These are phyloP conservation scores for Ictalurus furcatus DNA, from an alignment of 2,113 vertebrate species.

Conservation along the genomic window DNA sequence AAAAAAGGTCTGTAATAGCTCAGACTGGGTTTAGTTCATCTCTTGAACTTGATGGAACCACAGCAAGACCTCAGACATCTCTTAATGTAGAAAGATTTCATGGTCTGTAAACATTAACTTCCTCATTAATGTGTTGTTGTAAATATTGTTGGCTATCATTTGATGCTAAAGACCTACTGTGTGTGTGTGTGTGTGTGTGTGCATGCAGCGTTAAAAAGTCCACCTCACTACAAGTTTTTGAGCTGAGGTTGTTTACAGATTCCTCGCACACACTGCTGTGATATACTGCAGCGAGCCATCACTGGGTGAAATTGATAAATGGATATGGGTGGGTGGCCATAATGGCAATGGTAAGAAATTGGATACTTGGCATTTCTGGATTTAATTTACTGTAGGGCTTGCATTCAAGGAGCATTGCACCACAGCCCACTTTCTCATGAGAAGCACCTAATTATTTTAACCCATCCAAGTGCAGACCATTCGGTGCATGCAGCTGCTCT, in stretches of 20 bases:
- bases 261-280: slow-evolving; percentile 44
- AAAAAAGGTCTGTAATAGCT: background rate
- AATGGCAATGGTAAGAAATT: slow-evolving; percentile 55
- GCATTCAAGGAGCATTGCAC: slow-evolving; percentile 40
- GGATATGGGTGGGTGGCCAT: slow-evolving; percentile 52
- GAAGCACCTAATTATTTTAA: slow-evolving; percentile 55
- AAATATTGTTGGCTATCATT: background rate
- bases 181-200: background rate
- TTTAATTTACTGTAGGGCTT: slow-evolving; percentile 55
- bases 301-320: slow-evolving; percentile 56
- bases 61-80: background rate
- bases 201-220: background rate
- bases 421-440: slow-evolving; percentile 46
- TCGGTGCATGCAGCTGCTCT: background rate
- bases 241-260: slow-evolving; percentile 52
- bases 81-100: slow-evolving; percentile 16
- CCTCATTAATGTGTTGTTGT: slow-evolving; percentile 4
- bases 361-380: slow-evolving; percentile 59
- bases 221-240: slow-evolving; percentile 30
- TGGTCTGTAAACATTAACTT: slow-evolving; percentile 4
- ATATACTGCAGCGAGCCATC: slow-evolving; percentile 49
- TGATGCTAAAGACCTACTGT: background rate
- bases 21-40: background rate
- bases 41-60: slow-evolving; percentile 1
- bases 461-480: slow-evolving; percentile 51